phyloP scores from a whole-genome alignment of 2,797 vertebrate genomes.

The Arrhamphus sclerolepis region DNA sequence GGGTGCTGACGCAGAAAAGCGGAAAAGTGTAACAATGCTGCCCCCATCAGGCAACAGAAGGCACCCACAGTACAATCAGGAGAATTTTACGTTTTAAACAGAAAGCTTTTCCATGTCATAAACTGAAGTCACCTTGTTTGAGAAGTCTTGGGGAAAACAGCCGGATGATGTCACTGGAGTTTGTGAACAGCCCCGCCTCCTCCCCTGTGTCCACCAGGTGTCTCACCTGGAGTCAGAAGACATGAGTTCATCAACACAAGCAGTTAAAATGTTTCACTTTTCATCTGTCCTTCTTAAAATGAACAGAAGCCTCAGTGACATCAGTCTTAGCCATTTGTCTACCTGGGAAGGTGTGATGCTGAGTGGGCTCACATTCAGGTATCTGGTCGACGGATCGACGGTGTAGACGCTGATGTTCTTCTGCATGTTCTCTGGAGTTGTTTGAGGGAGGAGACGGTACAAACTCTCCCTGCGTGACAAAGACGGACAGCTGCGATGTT shows the following conservation, averaged over 20 bases:
- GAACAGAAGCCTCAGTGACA: no score
- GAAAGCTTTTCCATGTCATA: no score
- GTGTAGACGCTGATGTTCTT: constrained; percentile 93
- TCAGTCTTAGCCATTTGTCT: not conserved
- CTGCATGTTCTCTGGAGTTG: constrained; percentile 95
- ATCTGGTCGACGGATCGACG: constrained; percentile 90
- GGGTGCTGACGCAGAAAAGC: no score
- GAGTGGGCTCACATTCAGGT: constrained; percentile 86
- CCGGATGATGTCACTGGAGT: constrained; percentile 75
- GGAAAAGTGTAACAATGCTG: no score
- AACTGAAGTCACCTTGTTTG: constrained; percentile 82
- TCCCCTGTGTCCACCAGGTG: constrained; percentile 91
- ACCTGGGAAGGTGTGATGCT: constrained; percentile 89
- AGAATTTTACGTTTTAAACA: no score
- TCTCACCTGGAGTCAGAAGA: constrained; percentile 81
- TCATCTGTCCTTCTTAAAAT: not conserved
- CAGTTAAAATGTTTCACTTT: not conserved
- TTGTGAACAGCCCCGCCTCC: constrained; percentile 74
- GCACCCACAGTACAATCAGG: no score
- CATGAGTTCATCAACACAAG: not conserved
- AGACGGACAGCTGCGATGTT: not conserved
- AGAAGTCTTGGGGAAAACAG: constrained; percentile 81
- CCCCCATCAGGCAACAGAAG: no score
- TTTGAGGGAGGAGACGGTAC: constrained; percentile 93
- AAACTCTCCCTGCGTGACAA: constrained; percentile 86